Evolutionary conservation across 2,888 invertebrate genomes (phyloP), one percentile per base, ranked within the genome.

Genomic region (Drosophila trichaetosa): DNA sequence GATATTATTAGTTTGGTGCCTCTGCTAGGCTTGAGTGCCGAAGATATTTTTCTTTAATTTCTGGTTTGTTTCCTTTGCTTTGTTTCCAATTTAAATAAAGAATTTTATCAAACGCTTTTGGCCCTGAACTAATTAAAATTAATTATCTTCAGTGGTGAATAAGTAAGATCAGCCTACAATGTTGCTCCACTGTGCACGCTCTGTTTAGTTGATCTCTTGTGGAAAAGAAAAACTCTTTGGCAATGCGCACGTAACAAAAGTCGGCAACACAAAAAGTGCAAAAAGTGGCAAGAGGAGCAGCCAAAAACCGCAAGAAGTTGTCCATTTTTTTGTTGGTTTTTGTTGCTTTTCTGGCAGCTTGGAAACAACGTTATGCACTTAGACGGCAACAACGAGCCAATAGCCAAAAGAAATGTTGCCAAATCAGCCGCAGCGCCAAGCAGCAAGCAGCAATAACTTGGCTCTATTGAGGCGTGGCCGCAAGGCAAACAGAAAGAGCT

Each of bases 341-440:
- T 18, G 34, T 29, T 60, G 59, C 27, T 33, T 24, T 31, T 58
- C 33, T 49, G 36, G 18, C 36, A n/a, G 53, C 36, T 40, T 64
- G 64, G 69, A 48, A 73, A 89, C 90, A 86, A 64, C 79, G 76
- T 89, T 83, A 88, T 89, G 90, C 86, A 86, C 86, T 86, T 86
- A 86, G 75, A 61, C 61, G 67, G 52, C 46, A 46, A 46, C 46
- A 24, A 24, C 24, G 62, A n/a, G 40, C 24, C 51, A 46, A 7
- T 46, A 8, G 46, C 52, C 42, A 61, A 79, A 81, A 80, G 70
- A 83, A 79, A 87, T 79, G 90, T 87, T 87, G 89, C 83, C 83
- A 86, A 87, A 90, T 88, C 85, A 84, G 85, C 82, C 85, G 71
- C 89, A 83, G 75, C 16, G 8, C 24, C 46, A 80, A 53, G 67